phyloP scores from a whole-genome alignment of 2,797 vertebrate species.

The Tokudaia muenninki region DNA sequence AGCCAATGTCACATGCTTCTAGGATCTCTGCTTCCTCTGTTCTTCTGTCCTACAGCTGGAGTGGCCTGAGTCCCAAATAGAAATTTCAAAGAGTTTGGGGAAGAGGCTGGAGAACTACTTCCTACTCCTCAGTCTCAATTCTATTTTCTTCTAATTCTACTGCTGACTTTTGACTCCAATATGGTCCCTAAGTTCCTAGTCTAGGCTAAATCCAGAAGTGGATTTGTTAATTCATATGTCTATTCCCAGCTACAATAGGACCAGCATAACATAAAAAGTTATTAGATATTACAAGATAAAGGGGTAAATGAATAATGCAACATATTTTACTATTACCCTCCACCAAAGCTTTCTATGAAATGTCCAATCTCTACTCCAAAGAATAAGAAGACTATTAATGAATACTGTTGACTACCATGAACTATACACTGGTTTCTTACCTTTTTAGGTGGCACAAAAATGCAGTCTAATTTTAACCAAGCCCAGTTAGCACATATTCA shows the following conservation, averaged over 20 bases:
- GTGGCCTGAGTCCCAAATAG: neutral
- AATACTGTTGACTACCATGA: neutral
- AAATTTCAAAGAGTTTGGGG: neutral
- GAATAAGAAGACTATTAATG: neutral
- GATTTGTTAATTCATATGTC: neutral
- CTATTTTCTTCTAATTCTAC: neutral
- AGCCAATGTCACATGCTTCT: neutral
- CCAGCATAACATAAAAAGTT: neutral
- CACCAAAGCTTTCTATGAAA: neutral
- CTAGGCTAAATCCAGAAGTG: neutral
- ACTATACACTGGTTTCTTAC: neutral
- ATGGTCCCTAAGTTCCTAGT: neutral
- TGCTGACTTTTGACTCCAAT: neutral
- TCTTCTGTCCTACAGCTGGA: conserved; percentile 7
- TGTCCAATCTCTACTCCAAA: neutral
- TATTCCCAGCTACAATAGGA: neutral
- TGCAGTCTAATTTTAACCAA: neutral
- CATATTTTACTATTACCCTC: neutral
- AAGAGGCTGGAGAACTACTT: neutral
- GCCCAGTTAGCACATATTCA: neutral
- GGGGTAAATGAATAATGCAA: neutral
- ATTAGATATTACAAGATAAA: neutral
- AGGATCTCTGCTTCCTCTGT: neutral
- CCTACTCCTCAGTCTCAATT: neutral
- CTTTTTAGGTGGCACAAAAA: neutral